These are phyloP conservation scores for Podotricha telesiphe DNA, from an alignment of 2,888 invertebrate species.

Conservation along the genomic window DNA sequence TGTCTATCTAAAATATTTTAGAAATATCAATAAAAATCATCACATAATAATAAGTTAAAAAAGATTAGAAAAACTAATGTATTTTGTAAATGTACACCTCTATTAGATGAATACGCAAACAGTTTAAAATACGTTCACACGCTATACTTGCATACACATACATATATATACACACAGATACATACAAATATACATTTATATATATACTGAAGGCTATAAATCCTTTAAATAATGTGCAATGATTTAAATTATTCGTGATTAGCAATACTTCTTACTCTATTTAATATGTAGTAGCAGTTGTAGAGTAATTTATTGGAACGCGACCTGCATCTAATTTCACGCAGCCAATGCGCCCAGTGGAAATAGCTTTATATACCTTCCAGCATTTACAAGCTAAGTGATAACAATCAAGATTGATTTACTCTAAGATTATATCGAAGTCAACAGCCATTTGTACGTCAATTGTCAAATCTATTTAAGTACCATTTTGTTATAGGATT, in stretches of 20 bases:
- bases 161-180: background rate
- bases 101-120: background rate
- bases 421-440: conserved; percentile 3
- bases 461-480: background rate
- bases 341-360: conserved; percentile 5
- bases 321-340: conserved; percentile 23
- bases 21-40: no score
- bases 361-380: conserved; percentile 4
- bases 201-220: conserved; percentile 8
- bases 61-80: no score
- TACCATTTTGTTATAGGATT: background rate
- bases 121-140: conserved; percentile 4
- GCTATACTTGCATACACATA: background rate
- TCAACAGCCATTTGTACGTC: conserved; percentile 14
- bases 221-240: conserved; percentile 14
- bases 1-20: no score
- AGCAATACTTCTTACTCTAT: conserved; percentile 24
- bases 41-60: no score
- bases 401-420: conserved; percentile 13
- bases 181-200: background rate
- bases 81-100: no score
- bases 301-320: conserved; percentile 21
- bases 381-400: conserved; percentile 2
- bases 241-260: conserved; percentile 27
- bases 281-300: conserved; percentile 16